phyloP scores from a whole-genome alignment of 2,113 vertebrate genomes.

The Onychorhynchus coronatus region DNA sequence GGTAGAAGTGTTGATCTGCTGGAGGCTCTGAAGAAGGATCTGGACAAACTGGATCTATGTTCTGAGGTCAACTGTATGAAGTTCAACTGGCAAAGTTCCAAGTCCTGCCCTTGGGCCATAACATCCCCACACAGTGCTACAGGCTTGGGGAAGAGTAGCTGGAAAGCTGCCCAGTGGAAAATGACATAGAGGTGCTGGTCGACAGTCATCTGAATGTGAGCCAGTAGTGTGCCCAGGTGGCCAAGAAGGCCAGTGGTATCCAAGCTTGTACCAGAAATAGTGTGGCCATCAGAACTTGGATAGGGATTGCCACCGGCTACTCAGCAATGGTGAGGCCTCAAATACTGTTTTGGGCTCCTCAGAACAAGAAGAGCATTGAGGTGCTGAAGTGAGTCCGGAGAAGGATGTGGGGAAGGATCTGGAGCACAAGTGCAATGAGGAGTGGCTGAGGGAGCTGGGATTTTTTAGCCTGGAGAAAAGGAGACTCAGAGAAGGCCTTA shows the following conservation, averaged over 20 bases:
- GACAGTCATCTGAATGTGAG: not conserved
- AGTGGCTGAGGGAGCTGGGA: too few species aligned
- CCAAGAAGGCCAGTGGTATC: not conserved
- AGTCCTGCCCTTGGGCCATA: not conserved
- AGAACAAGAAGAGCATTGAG: accelerated
- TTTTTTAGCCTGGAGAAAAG: too few species aligned
- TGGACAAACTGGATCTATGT: not conserved
- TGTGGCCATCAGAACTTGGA: too few species aligned
- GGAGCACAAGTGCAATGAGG: too few species aligned
- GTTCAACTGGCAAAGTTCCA: not conserved
- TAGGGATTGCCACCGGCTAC: not conserved
- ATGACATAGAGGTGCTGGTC: accelerated
- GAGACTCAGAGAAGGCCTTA: too few species aligned
- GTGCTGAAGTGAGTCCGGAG: too few species aligned
- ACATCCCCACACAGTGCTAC: not conserved
- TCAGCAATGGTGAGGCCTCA: not conserved
- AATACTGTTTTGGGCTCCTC: not conserved
- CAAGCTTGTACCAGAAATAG: not conserved
- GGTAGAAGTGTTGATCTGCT: not conserved
- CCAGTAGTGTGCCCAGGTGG: not conserved
- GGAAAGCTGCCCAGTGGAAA: not conserved
- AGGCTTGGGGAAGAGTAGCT: not conserved
- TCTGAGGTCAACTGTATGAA: too few species aligned
- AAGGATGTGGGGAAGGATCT: too few species aligned
- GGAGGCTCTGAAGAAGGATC: not conserved